phyloP scores from a whole-genome alignment of 2,888 invertebrate species.

The Aleiodes alternator region DNA sequence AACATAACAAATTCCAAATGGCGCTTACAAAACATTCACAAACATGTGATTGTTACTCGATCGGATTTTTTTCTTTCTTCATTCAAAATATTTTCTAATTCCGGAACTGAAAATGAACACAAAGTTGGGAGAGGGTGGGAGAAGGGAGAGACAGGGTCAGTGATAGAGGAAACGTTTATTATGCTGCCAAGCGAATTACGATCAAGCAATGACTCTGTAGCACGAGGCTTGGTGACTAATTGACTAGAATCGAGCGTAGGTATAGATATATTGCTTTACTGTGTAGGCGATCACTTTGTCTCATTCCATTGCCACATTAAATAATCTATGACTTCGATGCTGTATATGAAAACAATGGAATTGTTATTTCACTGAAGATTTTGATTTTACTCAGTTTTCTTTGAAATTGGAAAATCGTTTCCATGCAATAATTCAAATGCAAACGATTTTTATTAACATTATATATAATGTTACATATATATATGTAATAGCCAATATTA shows the following conservation, averaged over 20 bases:
- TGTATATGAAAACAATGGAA: neutral
- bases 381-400: no score
- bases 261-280: constrained; percentile 31
- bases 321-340: neutral
- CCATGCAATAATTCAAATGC: no score
- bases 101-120: constrained; percentile 11
- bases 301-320: constrained; percentile 1
- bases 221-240: constrained; percentile 62
- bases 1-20: constrained; percentile 63
- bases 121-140: no score
- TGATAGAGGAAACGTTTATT: constrained; percentile 61
- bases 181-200: constrained; percentile 66
- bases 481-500: no score
- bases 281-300: constrained; percentile 36
- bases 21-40: constrained; percentile 44
- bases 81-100: constrained; percentile 41
- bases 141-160: constrained; percentile 24
- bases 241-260: constrained; percentile 44
- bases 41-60: constrained; percentile 45
- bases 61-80: neutral
- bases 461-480: no score
- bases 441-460: no score
- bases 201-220: constrained; percentile 59
- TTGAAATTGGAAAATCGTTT: neutral
- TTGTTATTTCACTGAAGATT: neutral